A percentile compares a stretch with the other conserved stretches of the same genome.
Evolutionary conservation across 2,888 invertebrate species (phyloP).

Genomic region (Amphipyra berbera): DNA sequence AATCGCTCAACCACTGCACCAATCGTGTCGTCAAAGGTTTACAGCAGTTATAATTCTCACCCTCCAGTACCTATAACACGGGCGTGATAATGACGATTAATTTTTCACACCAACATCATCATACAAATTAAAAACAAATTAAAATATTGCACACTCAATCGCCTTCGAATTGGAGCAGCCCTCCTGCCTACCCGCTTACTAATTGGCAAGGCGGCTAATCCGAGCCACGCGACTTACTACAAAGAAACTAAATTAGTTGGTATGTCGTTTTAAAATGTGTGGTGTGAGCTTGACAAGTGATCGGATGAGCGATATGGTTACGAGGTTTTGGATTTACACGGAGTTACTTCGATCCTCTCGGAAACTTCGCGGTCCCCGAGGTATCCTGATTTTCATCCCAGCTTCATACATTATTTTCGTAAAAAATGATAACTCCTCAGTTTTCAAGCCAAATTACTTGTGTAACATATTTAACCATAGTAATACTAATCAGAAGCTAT

Average conservation of each 20-base stretch:
- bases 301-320: slow-evolving; percentile 2
- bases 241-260: slow-evolving; percentile 61
- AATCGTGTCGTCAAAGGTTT: too few species aligned
- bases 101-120: slow-evolving; percentile 22
- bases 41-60: too few species aligned
- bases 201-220: slow-evolving; percentile 58
- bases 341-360: too few species aligned
- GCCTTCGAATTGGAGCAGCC: slow-evolving; percentile 26
- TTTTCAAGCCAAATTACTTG: too few species aligned
- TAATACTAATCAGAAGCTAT: too few species aligned
- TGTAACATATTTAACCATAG: too few species aligned
- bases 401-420: too few species aligned
- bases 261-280: slow-evolving; percentile 26
- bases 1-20: too few species aligned
- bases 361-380: too few species aligned
- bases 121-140: slow-evolving; percentile 58
- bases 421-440: too few species aligned
- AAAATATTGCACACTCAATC: slow-evolving; percentile 56
- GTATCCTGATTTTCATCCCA: too few species aligned
- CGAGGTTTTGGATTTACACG: not conserved
- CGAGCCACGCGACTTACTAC: slow-evolving; percentile 59
- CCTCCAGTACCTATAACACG: too few species aligned
- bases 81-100: slow-evolving; percentile 5
- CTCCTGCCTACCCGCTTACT: slow-evolving; percentile 19
- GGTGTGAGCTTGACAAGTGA: slow-evolving; percentile 48